phyloP scores from a whole-genome alignment of 2,797 vertebrate species.

The Trematomus bernacchii region DNA sequence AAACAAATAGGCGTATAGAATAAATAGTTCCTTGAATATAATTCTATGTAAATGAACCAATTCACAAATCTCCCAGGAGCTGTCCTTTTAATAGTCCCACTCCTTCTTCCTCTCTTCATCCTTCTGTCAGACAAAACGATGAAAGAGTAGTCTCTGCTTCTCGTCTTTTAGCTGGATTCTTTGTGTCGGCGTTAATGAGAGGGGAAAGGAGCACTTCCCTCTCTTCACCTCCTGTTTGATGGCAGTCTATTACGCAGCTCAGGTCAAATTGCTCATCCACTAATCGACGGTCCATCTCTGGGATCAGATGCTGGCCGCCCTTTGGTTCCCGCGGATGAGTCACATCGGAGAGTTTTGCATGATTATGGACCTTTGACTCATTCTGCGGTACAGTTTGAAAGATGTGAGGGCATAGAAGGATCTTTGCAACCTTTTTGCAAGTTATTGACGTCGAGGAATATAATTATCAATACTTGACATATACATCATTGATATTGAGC shows the following conservation, averaged over 20 bases:
- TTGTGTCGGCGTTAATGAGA: constrained; percentile 71
- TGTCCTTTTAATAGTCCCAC: constrained; percentile 48
- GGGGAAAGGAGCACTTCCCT: constrained; percentile 48
- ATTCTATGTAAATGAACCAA: neutral
- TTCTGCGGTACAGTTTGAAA: constrained; percentile 2
- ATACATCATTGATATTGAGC: constrained; percentile 29
- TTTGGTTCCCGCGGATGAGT: constrained; percentile 37
- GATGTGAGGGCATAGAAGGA: neutral
- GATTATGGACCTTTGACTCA: constrained; percentile 24
- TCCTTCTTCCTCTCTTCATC: constrained; percentile 26
- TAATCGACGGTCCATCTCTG: constrained; percentile 53
- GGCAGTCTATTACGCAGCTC: constrained; percentile 54
- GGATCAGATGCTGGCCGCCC: constrained; percentile 33
- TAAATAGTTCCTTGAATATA: neutral
- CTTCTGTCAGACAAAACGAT: constrained; percentile 55
- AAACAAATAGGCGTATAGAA: neutral
- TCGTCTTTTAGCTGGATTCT: constrained; percentile 61
- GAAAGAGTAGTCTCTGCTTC: constrained; percentile 53
- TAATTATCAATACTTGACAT: constrained; percentile 42
- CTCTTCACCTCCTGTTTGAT: constrained; percentile 48
- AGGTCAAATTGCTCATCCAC: constrained; percentile 58
- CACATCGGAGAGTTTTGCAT: constrained; percentile 22
- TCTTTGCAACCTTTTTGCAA: neutral
- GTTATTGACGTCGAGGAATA: constrained; percentile 44
- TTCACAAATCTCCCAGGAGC: constrained; percentile 29